Evolutionary conservation across 2,888 invertebrate genomes (phyloP).

Genomic region (Eilema sororculum): DNA sequence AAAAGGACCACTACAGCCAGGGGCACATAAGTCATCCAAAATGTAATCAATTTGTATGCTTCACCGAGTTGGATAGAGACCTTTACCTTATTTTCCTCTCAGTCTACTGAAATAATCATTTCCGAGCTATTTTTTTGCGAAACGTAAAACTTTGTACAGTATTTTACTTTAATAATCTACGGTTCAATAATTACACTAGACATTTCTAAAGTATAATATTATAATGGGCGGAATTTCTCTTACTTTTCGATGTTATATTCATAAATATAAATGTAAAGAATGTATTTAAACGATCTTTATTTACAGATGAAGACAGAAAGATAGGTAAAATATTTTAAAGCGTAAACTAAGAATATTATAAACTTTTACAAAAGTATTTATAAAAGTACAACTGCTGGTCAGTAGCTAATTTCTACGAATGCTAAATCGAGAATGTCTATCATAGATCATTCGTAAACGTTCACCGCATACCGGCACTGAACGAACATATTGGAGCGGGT

Average conservation of each 20-base stretch:
- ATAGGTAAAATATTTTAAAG: too few relatives aligned
- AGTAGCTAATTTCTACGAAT: too few relatives aligned
- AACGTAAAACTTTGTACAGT: constrained; percentile 9
- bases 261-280: background rate
- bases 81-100: constrained; percentile 42
- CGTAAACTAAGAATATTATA: too few relatives aligned
- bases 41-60: constrained; percentile 42
- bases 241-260: background rate
- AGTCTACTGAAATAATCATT: constrained; percentile 50
- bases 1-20: constrained; percentile 40
- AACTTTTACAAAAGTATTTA: too few relatives aligned
- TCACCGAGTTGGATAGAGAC: constrained; percentile 36
- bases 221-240: background rate
- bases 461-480: too few relatives aligned
- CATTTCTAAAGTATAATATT: constrained; percentile 1
- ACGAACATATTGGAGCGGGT: too few relatives aligned
- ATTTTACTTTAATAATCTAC: constrained; percentile 3
- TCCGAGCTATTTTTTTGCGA: constrained; percentile 40
- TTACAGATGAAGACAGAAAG: too few relatives aligned
- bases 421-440: too few relatives aligned
- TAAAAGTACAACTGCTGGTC: too few relatives aligned
- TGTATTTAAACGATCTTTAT: background rate
- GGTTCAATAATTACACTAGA: constrained; percentile 1
- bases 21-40: constrained; percentile 32
- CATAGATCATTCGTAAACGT: too few relatives aligned